These are phyloP conservation scores for Drosophila micromelanica DNA, from an alignment of 1,140 invertebrate species.

Conservation along the genomic window DNA sequence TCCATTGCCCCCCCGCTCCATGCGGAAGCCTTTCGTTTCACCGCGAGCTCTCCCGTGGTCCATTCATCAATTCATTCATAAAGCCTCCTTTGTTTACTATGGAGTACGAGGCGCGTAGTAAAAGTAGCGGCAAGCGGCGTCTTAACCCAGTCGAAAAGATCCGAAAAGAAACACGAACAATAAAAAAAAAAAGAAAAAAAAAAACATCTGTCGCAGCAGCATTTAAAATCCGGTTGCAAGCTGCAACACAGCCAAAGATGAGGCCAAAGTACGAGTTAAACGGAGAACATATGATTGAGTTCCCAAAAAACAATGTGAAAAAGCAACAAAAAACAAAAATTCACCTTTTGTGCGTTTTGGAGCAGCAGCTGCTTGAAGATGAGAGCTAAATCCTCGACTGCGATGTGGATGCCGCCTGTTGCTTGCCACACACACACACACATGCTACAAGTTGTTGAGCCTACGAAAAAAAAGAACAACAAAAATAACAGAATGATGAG, in stretches of 20 bases:
- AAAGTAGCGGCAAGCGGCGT: constrained; percentile 51
- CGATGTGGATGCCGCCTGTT: constrained; percentile 27
- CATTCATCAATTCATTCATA: constrained; percentile 73
- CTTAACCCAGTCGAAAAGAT: constrained; percentile 56
- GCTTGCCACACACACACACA: constrained; percentile 18
- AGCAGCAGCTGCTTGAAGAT: constrained; percentile 36
- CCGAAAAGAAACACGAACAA: background rate
- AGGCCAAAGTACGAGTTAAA: constrained; percentile 27
- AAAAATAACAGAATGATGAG: constrained; percentile 25
- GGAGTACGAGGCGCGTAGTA: constrained; percentile 54
- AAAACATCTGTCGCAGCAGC: constrained; percentile 67
- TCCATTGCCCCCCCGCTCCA: background rate
- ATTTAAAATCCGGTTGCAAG: constrained; percentile 71
- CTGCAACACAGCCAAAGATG: constrained; percentile 65
- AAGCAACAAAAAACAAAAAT: constrained; percentile 56
- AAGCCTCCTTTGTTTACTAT: constrained; percentile 66
- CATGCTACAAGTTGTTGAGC: constrained; percentile 35
- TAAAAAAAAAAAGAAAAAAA: constrained; percentile 28
- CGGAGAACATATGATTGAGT: constrained; percentile 72
- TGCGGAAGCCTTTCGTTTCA: constrained; percentile 27
- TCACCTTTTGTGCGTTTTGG: constrained; percentile 67
- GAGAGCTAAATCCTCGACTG: constrained; percentile 33
- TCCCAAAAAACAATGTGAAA: constrained; percentile 28
- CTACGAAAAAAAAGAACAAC: constrained; percentile 8
- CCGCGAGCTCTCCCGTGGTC: constrained; percentile 3